phyloP scores from a whole-genome alignment of 2,888 invertebrate genomes.

The Drosophila engyochracea region DNA sequence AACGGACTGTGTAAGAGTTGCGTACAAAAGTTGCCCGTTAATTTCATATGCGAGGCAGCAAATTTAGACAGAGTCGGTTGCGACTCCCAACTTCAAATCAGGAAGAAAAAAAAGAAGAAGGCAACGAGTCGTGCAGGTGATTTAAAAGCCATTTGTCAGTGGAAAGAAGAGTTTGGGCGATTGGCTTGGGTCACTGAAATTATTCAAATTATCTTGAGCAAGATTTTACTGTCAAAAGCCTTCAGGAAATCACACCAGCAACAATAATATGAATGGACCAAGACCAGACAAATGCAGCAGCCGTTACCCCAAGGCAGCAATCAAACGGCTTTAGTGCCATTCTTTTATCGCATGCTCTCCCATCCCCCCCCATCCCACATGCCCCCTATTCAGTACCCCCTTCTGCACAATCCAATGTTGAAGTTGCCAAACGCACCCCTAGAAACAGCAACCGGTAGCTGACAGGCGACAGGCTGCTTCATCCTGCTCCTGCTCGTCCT shows the following conservation, averaged over 20 bases:
- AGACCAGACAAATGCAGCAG: slow-evolving; percentile 42
- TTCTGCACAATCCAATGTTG: slow-evolving; percentile 51
- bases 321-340: slow-evolving; percentile 73
- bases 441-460: slow-evolving; percentile 45
- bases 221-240: slow-evolving; percentile 74
- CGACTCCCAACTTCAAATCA: slow-evolving; percentile 10
- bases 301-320: slow-evolving; percentile 53
- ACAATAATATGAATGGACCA: slow-evolving; percentile 29
- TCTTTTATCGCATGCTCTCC: slow-evolving; percentile 64
- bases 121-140: slow-evolving; percentile 67
- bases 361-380: no score
- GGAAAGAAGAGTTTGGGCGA: slow-evolving; percentile 50
- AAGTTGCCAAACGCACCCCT: slow-evolving; percentile 33
- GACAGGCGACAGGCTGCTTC: slow-evolving; percentile 59
- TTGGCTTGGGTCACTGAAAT: slow-evolving; percentile 78
- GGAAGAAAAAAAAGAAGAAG: slow-evolving; percentile 11
- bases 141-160: slow-evolving; percentile 80
- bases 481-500: background rate
- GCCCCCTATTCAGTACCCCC: slow-evolving; percentile 14
- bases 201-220: slow-evolving; percentile 76
- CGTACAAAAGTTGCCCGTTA: slow-evolving; percentile 30
- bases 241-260: slow-evolving; percentile 24
- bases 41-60: slow-evolving; percentile 30
- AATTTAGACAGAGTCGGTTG: background rate
- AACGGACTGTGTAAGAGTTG: slow-evolving; percentile 37